Base-by-base conservation (phyloP, 1,140 invertebrate species). In the Tetramorium parvispinum region DNA sequence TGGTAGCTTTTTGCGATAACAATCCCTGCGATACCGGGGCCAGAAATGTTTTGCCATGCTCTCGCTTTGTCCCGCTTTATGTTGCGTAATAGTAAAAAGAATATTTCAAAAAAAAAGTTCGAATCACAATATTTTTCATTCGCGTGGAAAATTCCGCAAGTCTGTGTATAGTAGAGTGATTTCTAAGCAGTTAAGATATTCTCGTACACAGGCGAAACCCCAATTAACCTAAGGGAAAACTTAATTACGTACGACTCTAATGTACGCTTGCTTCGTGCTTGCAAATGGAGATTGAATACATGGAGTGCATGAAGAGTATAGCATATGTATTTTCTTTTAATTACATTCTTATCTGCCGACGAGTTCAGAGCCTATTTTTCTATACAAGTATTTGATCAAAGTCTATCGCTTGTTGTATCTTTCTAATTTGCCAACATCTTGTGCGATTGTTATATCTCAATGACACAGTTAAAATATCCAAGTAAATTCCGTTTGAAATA, bases 1-100 rank as follows among this genome's bases (percentile, higher is more conserved):
- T 70, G 49, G 49, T 83, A 83, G 55, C 53, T 46, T 83, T 83
- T 75, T 61, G 79, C 68, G 53, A 71, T 83, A 83, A 83, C 79
- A 83, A 81, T 70, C 37, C 46, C 63, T 37, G 65, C 51, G 49
- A 75, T 59, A 49, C 68, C 24, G 46, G 32, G 40, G 27, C 51
- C 66, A 75, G 68, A 83, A 83, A 83, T 83, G 53, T 83, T 83
- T 73, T 75, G 79, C 43, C 65, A 27, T 70, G 51, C 37, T 32
- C 53, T 73, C 53, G 40, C 53, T 83, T 75, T 83, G 24, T 57
- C 55, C 13, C 79, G 27, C 57, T 83, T 11, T 8, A 46, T 75
- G n/a, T 75, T 46, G 24, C 27, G 40, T 37, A 37, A 49, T 59
- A 53, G 40, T 59, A 75, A 83, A 83, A 73, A 59, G 11, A 66